Conservation (phyloP, 1,140 invertebrate genomes). For the Whitmania pigra region DNA sequence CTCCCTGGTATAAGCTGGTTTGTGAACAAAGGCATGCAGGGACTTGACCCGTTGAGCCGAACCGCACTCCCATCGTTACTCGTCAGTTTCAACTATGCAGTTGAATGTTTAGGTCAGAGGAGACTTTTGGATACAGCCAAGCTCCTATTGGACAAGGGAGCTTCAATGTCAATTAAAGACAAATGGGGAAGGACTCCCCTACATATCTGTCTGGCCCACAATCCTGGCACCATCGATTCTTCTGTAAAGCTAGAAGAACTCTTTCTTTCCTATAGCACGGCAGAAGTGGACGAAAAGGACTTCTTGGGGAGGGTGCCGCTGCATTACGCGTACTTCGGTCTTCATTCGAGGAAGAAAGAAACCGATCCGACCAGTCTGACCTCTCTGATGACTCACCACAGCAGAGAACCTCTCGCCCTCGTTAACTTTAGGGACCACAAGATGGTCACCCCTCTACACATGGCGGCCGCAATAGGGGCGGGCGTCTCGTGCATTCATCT, state of each 20-base stretch:
- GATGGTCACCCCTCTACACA: constrained; percentile 43
- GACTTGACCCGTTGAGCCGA: no score
- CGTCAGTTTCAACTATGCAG: constrained; percentile 1
- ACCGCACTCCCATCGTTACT: no score
- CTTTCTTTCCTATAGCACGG: constrained; percentile 31
- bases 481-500: constrained; percentile 45
- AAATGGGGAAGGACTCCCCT: constrained; percentile 31
- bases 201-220: constrained; percentile 37
- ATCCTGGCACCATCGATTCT: constrained; percentile 36
- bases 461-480: constrained; percentile 44
- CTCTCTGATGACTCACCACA: constrained; percentile 35
- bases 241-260: constrained; percentile 37
- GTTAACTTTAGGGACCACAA: constrained; percentile 39
- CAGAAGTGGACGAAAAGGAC: constrained; percentile 31
- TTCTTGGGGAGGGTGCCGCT: constrained; percentile 32
- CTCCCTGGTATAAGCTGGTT: no score
- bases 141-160: constrained; percentile 31
- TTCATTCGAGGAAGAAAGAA: constrained; percentile 21
- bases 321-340: constrained; percentile 45
- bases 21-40: no score
- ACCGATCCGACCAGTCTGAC: constrained; percentile 46
- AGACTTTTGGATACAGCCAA: constrained; percentile 28
- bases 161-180: constrained; percentile 30
- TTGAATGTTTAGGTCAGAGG: neutral
- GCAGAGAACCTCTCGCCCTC: constrained; percentile 30